Evolutionary conservation across 2,797 vertebrate genomes (phyloP).

Genomic region (Darevskia nairensis): DNA sequence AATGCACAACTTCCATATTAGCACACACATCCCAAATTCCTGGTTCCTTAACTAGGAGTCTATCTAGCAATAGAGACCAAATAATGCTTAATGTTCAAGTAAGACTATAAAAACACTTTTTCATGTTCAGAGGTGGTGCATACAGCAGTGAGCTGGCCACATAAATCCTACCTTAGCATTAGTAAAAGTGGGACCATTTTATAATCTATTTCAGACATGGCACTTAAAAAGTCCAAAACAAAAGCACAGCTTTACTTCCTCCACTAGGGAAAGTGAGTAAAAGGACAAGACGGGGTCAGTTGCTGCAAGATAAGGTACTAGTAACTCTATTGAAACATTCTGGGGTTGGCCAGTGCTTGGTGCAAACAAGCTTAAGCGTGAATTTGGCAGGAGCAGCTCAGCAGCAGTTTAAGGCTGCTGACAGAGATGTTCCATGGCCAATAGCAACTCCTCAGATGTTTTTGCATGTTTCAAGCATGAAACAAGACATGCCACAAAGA

Average conservation of each 20-base stretch:
- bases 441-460: neutral
- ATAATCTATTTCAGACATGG: neutral
- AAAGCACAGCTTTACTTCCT: neutral
- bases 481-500: no score
- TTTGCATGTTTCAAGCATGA: neutral
- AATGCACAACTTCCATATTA: neutral
- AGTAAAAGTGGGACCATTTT: neutral
- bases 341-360: neutral
- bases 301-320: neutral
- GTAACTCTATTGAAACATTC: neutral
- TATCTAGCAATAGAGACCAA: neutral
- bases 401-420: neutral
- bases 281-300: neutral
- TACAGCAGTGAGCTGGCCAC: neutral
- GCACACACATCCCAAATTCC: neutral
- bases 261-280: neutral
- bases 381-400: neutral
- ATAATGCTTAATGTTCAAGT: neutral
- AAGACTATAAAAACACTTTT: neutral
- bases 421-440: neutral
- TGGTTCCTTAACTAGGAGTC: neutral
- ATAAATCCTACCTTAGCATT: neutral
- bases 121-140: neutral
- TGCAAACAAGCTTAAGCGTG: neutral
- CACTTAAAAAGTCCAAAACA: neutral